Evolutionary conservation across 2,113 vertebrate species (phyloP).

Genomic region (Microcebus tavaratra): DNA sequence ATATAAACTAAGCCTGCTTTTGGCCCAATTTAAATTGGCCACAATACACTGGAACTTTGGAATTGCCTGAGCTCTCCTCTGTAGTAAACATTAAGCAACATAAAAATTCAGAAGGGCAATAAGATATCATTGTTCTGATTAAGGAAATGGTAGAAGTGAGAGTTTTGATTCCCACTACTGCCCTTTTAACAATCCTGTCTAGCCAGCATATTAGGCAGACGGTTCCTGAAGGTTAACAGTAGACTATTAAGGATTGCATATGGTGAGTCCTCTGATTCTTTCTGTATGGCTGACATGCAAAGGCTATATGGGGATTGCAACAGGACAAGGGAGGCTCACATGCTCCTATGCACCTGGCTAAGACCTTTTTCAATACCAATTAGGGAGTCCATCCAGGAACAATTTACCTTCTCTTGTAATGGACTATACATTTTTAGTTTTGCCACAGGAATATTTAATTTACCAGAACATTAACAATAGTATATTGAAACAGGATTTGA

Average conservation of each 20-base stretch:
- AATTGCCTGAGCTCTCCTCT: background rate
- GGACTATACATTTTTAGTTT: background rate
- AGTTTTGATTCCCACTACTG: background rate
- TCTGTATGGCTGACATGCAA: background rate
- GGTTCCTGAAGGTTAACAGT: background rate
- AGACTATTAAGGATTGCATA: background rate
- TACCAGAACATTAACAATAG: background rate
- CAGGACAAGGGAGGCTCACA: background rate
- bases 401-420: background rate
- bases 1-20: background rate
- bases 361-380: background rate
- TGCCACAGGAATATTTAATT: background rate
- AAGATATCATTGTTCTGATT: background rate
- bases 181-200: background rate
- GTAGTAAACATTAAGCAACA: background rate
- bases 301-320: background rate
- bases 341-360: background rate
- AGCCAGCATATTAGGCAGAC: background rate
- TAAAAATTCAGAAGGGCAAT: background rate
- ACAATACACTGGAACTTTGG: background rate
- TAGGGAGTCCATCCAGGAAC: background rate
- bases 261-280: background rate
- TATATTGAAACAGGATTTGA: background rate
- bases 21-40: background rate
- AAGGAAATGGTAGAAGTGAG: background rate